phyloP scores from a whole-genome alignment of 2,888 invertebrate species.

The Ariolimax columbianus region DNA sequence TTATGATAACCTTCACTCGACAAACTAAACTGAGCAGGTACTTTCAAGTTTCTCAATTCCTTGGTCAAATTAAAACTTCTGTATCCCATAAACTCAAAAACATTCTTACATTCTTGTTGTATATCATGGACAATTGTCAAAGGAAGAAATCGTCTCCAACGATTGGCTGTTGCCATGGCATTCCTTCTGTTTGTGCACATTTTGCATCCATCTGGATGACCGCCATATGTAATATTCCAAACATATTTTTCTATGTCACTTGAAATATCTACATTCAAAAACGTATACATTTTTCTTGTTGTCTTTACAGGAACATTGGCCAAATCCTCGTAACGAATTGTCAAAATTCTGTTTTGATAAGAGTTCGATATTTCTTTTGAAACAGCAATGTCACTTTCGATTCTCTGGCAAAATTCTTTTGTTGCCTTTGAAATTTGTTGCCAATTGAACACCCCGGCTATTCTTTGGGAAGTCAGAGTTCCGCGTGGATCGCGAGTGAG shows the following conservation, averaged over 20 bases:
- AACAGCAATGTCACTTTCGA: neutral
- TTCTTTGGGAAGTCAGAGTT: slow-evolving; percentile 30
- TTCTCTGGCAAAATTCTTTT: slow-evolving; percentile 12
- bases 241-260: slow-evolving; percentile 20
- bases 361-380: neutral
- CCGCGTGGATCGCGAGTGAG: slow-evolving; percentile 52
- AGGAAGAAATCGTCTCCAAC: neutral
- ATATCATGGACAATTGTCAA: neutral
- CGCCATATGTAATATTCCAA: slow-evolving; percentile 48
- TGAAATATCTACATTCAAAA: slow-evolving; percentile 21
- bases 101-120: neutral
- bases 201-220: slow-evolving; percentile 27
- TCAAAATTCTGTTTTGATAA: slow-evolving; percentile 37
- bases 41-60: neutral
- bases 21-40: neutral
- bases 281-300: slow-evolving; percentile 33
- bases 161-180: slow-evolving; percentile 37
- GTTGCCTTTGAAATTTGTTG: neutral
- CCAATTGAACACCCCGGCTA: slow-evolving; percentile 8
- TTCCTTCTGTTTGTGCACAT: slow-evolving; percentile 40
- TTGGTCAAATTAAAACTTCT: neutral
- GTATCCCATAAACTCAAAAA: slow-evolving; percentile 9
- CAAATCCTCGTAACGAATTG: slow-evolving; percentile 52
- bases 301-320: slow-evolving; percentile 30
- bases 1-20: neutral